phyloP scores from a whole-genome alignment of 2,888 invertebrate genomes.

The Chloroclystis v-ata region DNA sequence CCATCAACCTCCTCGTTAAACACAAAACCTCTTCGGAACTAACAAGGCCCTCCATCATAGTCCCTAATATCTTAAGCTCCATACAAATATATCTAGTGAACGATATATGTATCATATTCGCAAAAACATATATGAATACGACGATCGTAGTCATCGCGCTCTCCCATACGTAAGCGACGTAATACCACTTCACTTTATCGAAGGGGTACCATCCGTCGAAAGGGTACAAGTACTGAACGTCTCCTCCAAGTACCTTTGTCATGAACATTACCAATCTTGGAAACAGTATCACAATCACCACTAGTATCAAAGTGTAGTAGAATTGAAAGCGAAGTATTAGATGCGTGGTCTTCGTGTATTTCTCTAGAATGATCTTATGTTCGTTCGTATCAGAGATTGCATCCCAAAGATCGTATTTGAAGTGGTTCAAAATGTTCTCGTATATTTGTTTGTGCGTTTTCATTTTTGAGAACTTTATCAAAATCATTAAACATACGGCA shows the following conservation, averaged over 20 bases:
- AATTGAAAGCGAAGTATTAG: constrained; percentile 45
- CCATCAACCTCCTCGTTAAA: constrained; percentile 28
- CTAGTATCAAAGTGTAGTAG: constrained; percentile 45
- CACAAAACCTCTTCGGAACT: constrained; percentile 38
- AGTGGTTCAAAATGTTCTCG: constrained; percentile 47
- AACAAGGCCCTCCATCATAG: constrained; percentile 43
- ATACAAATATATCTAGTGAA: constrained; percentile 54
- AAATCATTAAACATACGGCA: constrained; percentile 52
- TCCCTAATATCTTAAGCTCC: constrained; percentile 56
- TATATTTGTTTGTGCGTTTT: constrained; percentile 44
- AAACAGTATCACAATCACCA: constrained; percentile 46
- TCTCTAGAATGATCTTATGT: constrained; percentile 40
- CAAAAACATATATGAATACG: constrained; percentile 45
- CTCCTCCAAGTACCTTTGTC: constrained; percentile 37
- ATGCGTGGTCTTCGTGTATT: constrained; percentile 39
- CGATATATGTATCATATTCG: constrained; percentile 50
- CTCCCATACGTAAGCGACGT: constrained; percentile 57
- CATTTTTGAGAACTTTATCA: constrained; percentile 51
- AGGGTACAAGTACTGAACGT: constrained; percentile 49
- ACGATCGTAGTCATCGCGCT: constrained; percentile 55
- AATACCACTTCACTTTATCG: constrained; percentile 58
- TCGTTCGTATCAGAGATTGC: constrained; percentile 35
- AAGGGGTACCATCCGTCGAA: constrained; percentile 69
- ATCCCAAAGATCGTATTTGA: constrained; percentile 46
- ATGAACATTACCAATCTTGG: constrained; percentile 54